Percentiles rank a stretch among this genome's conserved stretches.
Evolutionary conservation across 92 coral and sea anemone species (phyloP).

Genomic region (Zoanthus sansibaricus): DNA sequence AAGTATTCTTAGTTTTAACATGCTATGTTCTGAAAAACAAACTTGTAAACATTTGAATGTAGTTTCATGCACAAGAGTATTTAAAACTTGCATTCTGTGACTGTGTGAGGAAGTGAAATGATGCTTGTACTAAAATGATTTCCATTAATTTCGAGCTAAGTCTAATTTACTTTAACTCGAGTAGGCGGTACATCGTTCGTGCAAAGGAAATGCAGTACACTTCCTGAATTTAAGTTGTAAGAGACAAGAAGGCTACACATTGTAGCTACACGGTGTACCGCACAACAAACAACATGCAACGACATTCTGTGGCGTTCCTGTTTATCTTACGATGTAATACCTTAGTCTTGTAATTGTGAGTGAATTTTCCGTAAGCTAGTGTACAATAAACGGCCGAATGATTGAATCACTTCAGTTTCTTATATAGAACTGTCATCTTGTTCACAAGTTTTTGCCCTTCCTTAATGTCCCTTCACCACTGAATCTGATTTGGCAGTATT

Average conservation of each 20-base stretch:
- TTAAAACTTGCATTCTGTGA: background rate
- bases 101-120: background rate
- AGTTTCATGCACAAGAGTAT: too few species aligned
- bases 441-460: background rate
- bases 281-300: slow-evolving; percentile 31
- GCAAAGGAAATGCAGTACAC: background rate
- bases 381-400: too few species aligned
- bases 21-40: too few species aligned
- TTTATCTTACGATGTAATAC: slow-evolving; percentile 14
- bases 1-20: too few species aligned
- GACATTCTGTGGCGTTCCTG: slow-evolving; percentile 51
- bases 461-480: background rate
- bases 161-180: background rate
- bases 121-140: background rate
- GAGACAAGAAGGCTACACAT: slow-evolving; percentile 31
- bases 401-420: background rate
- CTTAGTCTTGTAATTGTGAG: slow-evolving; percentile 24
- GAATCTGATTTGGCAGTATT: background rate
- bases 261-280: slow-evolving; percentile 24
- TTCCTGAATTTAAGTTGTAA: slow-evolving; percentile 29
- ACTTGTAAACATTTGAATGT: too few species aligned
- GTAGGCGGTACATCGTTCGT: background rate
- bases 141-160: background rate
- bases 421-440: background rate
- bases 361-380: background rate